Conservation (phyloP, 2,888 invertebrate species). For the Zygogramma bicolorata region DNA sequence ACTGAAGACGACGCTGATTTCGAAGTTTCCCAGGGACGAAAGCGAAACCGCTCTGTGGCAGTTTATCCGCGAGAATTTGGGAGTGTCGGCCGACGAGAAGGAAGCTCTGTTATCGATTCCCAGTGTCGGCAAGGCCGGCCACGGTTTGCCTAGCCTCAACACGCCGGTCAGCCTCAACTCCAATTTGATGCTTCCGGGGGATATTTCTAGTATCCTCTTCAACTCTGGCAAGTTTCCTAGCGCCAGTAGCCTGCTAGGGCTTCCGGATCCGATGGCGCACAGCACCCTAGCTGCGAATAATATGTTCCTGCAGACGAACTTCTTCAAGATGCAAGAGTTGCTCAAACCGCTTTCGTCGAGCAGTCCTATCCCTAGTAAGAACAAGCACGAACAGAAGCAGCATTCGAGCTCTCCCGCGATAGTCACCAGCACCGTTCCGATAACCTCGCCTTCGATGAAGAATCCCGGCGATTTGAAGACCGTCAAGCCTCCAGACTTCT, state of each 20-base stretch:
- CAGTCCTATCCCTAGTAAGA: constrained; percentile 67
- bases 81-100: constrained; percentile 80
- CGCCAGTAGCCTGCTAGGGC: constrained; percentile 72
- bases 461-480: constrained; percentile 64
- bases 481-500: constrained; percentile 68
- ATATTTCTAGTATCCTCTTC: constrained; percentile 77
- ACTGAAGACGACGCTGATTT: constrained; percentile 82
- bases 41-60: constrained; percentile 84
- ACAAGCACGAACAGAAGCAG: constrained; percentile 41
- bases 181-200: constrained; percentile 74
- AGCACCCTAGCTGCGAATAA: constrained; percentile 82
- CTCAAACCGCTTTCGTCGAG: constrained; percentile 73
- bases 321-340: constrained; percentile 79
- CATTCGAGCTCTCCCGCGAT: constrained; percentile 27
- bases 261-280: constrained; percentile 83
- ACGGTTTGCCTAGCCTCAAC: constrained; percentile 59
- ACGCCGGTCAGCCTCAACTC: constrained; percentile 69
- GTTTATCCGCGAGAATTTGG: constrained; percentile 80
- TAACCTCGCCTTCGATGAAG: constrained; percentile 56
- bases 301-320: constrained; percentile 76
- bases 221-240: constrained; percentile 76
- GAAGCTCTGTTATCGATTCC: constrained; percentile 74
- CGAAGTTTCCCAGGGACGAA: constrained; percentile 83
- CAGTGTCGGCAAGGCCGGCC: constrained; percentile 61
- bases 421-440: constrained; percentile 13